A percentile compares a stretch with the other conserved stretches of the same genome.
phyloP scores from a whole-genome alignment of 2,888 invertebrate species.

The Nowickia ferox region DNA sequence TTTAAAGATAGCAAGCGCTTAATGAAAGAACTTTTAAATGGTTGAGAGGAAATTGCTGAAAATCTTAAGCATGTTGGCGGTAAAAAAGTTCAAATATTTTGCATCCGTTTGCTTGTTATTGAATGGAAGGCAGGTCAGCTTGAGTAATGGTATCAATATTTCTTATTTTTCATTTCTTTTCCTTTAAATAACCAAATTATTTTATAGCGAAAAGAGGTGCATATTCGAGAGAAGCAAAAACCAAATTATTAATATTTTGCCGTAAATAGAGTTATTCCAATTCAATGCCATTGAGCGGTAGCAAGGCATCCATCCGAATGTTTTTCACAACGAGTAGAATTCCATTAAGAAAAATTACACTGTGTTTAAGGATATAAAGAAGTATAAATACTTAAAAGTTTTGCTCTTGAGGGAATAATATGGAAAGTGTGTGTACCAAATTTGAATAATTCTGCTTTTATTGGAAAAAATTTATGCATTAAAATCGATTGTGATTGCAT shows the following conservation, averaged over 20 bases:
- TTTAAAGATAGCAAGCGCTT: no score
- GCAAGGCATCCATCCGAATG: neutral
- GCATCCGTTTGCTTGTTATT: constrained; percentile 7
- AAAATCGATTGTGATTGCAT: no score
- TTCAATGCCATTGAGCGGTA: constrained; percentile 1
- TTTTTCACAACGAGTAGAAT: neutral
- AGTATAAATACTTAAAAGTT: no score
- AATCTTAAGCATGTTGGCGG: neutral
- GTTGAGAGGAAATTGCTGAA: neutral
- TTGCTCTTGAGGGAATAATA: no score
- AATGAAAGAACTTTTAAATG: neutral
- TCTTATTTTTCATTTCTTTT: neutral
- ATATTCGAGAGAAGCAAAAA: neutral
- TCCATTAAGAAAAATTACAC: no score
- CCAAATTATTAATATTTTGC: neutral
- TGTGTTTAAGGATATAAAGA: no score
- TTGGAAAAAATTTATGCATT: no score
- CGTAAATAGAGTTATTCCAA: neutral
- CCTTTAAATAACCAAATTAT: constrained; percentile 1
- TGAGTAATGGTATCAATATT: neutral
- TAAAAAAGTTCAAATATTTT: constrained; percentile 8
- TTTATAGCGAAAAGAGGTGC: neutral
- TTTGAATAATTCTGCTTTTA: no score
- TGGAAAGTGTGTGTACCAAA: no score
- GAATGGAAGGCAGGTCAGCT: neutral